These are phyloP conservation scores for Phthorimaea operculella DNA, from an alignment of 1,140 invertebrate species.

Conservation along the genomic window DNA sequence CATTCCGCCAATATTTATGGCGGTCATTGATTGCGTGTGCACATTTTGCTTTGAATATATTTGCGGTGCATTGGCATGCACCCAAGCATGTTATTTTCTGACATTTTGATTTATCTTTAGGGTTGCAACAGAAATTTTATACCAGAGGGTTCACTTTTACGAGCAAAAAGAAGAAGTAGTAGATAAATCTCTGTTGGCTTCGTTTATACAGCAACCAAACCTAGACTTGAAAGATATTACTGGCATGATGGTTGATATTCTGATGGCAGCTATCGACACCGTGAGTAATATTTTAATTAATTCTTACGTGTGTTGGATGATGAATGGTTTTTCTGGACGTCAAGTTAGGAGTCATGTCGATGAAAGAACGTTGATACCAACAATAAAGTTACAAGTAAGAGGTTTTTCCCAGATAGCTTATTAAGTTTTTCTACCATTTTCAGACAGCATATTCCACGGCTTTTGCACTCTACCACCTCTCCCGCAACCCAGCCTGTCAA, in stretches of 20 bases:
- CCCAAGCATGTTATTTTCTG: too few species aligned
- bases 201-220: conserved; percentile 74
- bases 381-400: too few species aligned
- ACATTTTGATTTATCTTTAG: conserved; percentile 52
- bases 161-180: conserved; percentile 31
- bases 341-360: too few species aligned
- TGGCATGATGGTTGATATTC: conserved; percentile 83
- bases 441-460: conserved; percentile 85
- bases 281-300: conserved; percentile 51
- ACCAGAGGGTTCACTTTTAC: conserved; percentile 68
- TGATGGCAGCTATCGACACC: conserved; percentile 89
- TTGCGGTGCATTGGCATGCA: too few species aligned
- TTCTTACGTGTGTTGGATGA: too few species aligned
- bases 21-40: too few species aligned
- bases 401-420: neutral
- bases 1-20: too few species aligned
- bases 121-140: conserved; percentile 75
- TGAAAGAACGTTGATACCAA: too few species aligned
- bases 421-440: conserved; percentile 30
- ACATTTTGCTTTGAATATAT: too few species aligned
- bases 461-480: conserved; percentile 86
- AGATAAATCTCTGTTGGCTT: conserved; percentile 68
- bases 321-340: too few species aligned
- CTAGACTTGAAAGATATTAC: conserved; percentile 82
- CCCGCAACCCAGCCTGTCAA: conserved; percentile 79